Evolutionary conservation across 2,113 vertebrate genomes (phyloP).

Genomic region (Chlamydotis undulata): DNA sequence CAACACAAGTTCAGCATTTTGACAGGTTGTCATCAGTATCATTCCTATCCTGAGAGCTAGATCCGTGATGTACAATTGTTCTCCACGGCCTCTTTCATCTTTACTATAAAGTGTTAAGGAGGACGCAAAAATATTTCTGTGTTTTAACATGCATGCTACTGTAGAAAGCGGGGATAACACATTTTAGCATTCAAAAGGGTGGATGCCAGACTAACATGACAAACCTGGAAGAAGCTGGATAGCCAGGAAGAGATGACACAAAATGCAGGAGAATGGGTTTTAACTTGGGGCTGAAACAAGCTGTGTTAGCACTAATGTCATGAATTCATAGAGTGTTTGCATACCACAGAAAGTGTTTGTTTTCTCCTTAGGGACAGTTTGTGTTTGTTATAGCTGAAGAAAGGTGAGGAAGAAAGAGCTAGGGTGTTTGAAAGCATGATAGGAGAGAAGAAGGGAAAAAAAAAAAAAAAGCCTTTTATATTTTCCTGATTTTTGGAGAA

Average conservation of each 20-base stretch:
- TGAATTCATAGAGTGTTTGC: constrained; percentile 22
- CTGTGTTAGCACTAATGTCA: not conserved
- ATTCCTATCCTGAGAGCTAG: constrained; percentile 44
- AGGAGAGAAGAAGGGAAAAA: not conserved
- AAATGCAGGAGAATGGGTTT: not conserved
- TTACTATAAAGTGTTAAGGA: not conserved
- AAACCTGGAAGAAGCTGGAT: constrained; percentile 8
- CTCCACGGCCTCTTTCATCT: constrained; percentile 37
- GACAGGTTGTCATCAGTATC: constrained; percentile 39
- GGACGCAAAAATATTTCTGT: not conserved
- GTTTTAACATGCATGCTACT: not conserved
- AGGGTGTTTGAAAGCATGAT: not conserved
- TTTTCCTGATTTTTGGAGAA: not conserved
- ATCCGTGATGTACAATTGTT: not conserved
- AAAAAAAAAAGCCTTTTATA: not conserved
- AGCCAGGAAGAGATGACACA: not conserved
- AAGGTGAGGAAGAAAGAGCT: constrained; percentile 29
- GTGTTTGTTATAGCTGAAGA: constrained; percentile 31
- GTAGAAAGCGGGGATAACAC: not conserved
- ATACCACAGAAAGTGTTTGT: constrained; percentile 43
- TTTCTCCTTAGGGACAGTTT: constrained; percentile 46
- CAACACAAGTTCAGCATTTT: not conserved
- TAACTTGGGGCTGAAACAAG: constrained; percentile 25
- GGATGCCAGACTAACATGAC: not conserved
- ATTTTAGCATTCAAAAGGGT: constrained; percentile 6